Conservation (phyloP, 2,888 invertebrate species). For the Slavum lentiscoides region DNA sequence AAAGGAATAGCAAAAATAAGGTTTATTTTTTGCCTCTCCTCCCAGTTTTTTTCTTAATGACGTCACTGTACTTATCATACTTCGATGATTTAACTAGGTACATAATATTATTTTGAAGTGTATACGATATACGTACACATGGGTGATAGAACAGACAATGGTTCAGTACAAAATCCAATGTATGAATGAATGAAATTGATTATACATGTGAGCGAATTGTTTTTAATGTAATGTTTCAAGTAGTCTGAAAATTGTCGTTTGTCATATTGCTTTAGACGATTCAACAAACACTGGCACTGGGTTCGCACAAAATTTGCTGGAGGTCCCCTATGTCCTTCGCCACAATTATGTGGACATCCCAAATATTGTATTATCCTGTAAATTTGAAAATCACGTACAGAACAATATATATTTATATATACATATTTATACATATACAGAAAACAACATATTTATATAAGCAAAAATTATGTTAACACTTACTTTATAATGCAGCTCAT, state of each 20-base stretch:
- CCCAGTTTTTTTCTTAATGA: too few species aligned
- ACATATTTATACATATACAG: not conserved
- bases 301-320: constrained; percentile 89
- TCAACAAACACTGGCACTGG: constrained; percentile 79
- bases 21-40: too few species aligned
- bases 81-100: not conserved
- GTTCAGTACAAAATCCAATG: constrained; percentile 93
- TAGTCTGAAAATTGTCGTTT: constrained; percentile 69
- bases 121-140: constrained; percentile 59
- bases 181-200: constrained; percentile 94
- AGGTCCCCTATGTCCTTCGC: constrained; percentile 80
- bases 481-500: constrained; percentile 52
- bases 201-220: constrained; percentile 77
- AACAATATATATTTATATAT: not conserved
- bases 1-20: too few species aligned
- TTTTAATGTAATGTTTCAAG: constrained; percentile 75
- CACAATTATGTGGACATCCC: constrained; percentile 94
- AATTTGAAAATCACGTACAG: constrained; percentile 43
- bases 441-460: not conserved
- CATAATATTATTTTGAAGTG: too few species aligned
- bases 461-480: not conserved
- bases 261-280: constrained; percentile 72
- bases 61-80: too few species aligned
- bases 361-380: constrained; percentile 80
- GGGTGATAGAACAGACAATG: constrained; percentile 80